Conservation (phyloP, 2,797 vertebrate species). For the Menidia menidia region DNA sequence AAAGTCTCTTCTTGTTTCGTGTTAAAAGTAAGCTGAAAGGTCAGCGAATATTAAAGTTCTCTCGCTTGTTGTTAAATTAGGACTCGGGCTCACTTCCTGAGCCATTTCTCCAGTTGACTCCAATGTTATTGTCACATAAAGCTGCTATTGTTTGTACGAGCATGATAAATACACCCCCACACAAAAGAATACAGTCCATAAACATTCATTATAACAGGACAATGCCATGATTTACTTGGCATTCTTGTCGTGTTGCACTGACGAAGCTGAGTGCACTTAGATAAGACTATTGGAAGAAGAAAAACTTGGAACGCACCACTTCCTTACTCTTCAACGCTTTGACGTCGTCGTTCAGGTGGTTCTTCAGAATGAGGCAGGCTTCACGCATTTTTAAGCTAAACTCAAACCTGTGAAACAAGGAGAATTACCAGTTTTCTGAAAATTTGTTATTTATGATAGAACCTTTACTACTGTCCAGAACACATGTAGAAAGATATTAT, state of each 20-base stretch:
- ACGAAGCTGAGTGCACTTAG: not conserved
- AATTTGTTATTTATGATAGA: not conserved
- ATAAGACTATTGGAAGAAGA: constrained; percentile 37
- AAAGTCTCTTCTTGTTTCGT: constrained; percentile 1
- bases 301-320: constrained; percentile 81
- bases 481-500: too few species aligned
- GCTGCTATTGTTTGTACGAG: constrained; percentile 10
- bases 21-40: not conserved
- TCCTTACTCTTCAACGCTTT: constrained; percentile 87
- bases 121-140: constrained; percentile 15
- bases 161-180: not conserved
- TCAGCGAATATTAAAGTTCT: constrained; percentile 2
- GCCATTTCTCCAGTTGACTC: constrained; percentile 5
- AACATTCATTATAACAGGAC: not conserved
- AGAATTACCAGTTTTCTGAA: not conserved
- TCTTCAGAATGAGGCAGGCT: constrained; percentile 90
- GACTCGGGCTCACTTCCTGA: constrained; percentile 2
- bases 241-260: not conserved
- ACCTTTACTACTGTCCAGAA: not conserved
- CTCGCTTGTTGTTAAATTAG: constrained; percentile 12
- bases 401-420: constrained; percentile 85
- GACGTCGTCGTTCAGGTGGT: constrained; percentile 85
- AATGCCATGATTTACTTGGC: not conserved
- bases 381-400: constrained; percentile 93
- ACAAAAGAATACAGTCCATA: not conserved